phyloP scores from a whole-genome alignment of 2,888 invertebrate species.

The Chironomus riparius region DNA sequence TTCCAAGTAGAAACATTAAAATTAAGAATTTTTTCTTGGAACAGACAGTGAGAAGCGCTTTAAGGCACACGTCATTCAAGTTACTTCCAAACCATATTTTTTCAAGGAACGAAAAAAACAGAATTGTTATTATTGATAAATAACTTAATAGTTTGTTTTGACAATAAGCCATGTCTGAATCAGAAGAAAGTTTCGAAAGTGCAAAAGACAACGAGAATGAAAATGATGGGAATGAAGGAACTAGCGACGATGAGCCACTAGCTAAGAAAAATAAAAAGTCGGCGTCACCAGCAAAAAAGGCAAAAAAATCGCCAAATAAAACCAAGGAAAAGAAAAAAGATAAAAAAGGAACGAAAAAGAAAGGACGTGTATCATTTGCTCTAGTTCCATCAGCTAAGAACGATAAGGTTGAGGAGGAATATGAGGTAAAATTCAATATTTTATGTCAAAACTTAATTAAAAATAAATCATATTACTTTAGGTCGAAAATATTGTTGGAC shows the following conservation, averaged over 20 bases:
- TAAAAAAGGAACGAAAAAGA: background rate
- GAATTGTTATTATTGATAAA: too few relatives aligned
- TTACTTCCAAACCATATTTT: background rate
- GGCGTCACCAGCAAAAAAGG: background rate
- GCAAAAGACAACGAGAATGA: background rate
- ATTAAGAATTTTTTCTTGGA: too few relatives aligned
- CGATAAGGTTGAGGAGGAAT: slow-evolving; percentile 1
- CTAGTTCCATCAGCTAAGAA: background rate
- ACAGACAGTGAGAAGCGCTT: too few relatives aligned
- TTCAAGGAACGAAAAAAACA: background rate
- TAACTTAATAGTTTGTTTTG: background rate
- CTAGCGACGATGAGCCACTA: slow-evolving; percentile 2
- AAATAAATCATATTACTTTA: slow-evolving; percentile 34
- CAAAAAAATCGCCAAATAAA: background rate
- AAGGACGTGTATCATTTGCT: background rate
- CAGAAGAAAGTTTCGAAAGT: slow-evolving; percentile 4
- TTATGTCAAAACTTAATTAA: background rate
- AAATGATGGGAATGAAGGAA: background rate
- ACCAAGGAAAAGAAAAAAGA: background rate
- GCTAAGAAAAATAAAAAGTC: background rate
- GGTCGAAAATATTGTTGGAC: slow-evolving; percentile 63
- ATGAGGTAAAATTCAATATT: background rate
- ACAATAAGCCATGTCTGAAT: background rate
- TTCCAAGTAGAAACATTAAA: too few relatives aligned
- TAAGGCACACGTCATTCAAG: too few relatives aligned